Conservation (phyloP, 1,140 invertebrate genomes). For the Micrasema minimum region DNA sequence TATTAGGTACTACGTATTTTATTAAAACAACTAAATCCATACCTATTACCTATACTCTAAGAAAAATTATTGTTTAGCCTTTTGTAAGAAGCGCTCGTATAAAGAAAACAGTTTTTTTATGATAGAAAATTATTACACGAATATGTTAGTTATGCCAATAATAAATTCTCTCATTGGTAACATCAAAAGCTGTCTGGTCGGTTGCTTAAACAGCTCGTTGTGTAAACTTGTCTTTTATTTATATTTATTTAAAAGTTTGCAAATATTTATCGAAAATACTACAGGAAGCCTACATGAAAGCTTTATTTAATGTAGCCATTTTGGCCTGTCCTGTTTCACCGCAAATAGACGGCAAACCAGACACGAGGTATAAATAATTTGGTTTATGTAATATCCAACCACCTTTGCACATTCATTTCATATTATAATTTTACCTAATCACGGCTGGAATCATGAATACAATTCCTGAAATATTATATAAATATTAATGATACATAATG, state of each 20-base stretch:
- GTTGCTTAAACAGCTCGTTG: conserved; percentile 16
- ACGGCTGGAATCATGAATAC: no score
- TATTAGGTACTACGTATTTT: no score
- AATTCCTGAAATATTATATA: no score
- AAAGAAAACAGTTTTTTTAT: conserved; percentile 38
- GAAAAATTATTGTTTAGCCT: no score
- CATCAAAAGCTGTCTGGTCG: conserved; percentile 38
- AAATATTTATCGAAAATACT: conserved; percentile 38
- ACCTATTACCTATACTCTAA: no score
- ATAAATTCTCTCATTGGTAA: conserved; percentile 35
- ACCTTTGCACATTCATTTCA: background rate
- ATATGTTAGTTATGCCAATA: conserved; percentile 34
- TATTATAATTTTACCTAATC: no score
- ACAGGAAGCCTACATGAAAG: conserved; percentile 2
- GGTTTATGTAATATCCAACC: background rate
- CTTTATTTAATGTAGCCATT: background rate
- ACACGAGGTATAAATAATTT: background rate
- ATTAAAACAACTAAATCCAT: no score
- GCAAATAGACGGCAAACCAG: conserved; percentile 1
- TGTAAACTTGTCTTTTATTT: conserved; percentile 33
- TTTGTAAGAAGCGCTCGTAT: background rate
- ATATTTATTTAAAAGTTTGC: conserved; percentile 43
- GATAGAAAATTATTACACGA: background rate
- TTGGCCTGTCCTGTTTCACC: background rate
- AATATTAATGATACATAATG: no score